These are phyloP conservation scores for Sarcophaga bullata DNA, from an alignment of 1,140 invertebrate genomes.

Conservation along the genomic window DNA sequence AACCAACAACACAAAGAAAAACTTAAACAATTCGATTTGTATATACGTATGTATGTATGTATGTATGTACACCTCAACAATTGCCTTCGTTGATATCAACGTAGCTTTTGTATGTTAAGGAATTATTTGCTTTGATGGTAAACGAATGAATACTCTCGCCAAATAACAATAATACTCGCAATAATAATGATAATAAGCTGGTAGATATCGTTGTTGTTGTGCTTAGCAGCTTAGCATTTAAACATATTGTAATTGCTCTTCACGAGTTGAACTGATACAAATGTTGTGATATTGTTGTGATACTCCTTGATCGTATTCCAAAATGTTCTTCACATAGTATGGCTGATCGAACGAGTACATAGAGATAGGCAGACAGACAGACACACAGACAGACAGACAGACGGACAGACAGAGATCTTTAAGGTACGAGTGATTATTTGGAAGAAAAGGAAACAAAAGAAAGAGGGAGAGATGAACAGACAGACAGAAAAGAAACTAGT, in stretches of 20 bases:
- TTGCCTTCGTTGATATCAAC: neutral
- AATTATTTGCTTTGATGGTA: neutral
- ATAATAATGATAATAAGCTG: neutral
- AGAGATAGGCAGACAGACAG: too few species aligned
- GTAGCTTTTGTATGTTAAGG: neutral
- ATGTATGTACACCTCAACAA: neutral
- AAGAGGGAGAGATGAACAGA: neutral
- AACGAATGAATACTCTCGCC: too few species aligned
- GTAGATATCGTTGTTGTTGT: constrained; percentile 15
- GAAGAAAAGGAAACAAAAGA: neutral
- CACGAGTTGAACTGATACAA: constrained; percentile 45
- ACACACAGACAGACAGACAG: too few species aligned
- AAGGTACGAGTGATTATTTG: neutral
- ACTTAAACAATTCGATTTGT: too few species aligned
- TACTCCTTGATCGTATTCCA: neutral
- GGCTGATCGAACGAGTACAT: too few species aligned
- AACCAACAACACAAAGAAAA: neutral
- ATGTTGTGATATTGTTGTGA: constrained; percentile 24
- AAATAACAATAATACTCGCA: neutral
- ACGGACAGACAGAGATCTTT: too few species aligned
- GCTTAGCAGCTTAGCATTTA: constrained; percentile 52
- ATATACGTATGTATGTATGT: too few species aligned
- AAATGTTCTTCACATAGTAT: too few species aligned
- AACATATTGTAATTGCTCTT: constrained; percentile 64
- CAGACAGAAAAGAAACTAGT: constrained; percentile 15